These are phyloP conservation scores for Triplophysa bombifrons DNA, from an alignment of 2,797 vertebrate genomes.

Conservation along the genomic window DNA sequence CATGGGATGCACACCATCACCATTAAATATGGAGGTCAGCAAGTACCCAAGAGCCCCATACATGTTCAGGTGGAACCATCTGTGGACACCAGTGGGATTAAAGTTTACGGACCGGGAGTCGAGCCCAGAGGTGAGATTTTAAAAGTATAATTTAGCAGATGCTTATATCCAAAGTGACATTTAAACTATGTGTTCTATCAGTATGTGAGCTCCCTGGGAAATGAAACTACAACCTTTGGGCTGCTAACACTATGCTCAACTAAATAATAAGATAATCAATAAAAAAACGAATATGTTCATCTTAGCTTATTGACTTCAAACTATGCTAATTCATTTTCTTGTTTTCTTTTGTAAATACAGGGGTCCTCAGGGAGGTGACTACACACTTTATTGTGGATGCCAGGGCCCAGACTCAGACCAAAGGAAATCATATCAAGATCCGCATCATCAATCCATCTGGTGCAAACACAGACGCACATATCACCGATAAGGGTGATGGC, in stretches of 20 bases:
- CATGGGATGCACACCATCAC: constrained; percentile 92
- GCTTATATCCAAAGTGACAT: background rate
- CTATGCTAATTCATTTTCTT: constrained; percentile 36
- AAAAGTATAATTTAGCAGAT: background rate
- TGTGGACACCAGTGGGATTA: constrained; percentile 86
- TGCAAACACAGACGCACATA: constrained; percentile 81
- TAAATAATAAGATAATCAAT: too few species aligned
- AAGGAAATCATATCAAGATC: constrained; percentile 85
- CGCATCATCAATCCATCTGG: constrained; percentile 88
- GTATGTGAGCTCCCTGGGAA: background rate
- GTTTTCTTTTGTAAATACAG: constrained; percentile 68
- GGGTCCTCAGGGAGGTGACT: constrained; percentile 91
- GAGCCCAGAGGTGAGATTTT: constrained; percentile 85
- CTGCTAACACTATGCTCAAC: too few species aligned
- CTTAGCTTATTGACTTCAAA: background rate
- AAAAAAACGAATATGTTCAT: too few species aligned
- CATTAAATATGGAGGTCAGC: constrained; percentile 89
- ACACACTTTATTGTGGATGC: constrained; percentile 94
- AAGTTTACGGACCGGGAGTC: constrained; percentile 93
- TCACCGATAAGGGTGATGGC: constrained; percentile 91
- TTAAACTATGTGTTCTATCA: background rate
- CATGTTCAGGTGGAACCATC: constrained; percentile 88
- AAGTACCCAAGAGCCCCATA: constrained; percentile 90
- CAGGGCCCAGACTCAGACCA: constrained; percentile 80
- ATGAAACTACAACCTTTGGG: background rate